Percentiles rank a stretch among this genome's conserved stretches.
These are phyloP conservation scores for Morbakka virulenta DNA, from an alignment of 30 jellyfish, hydroid and myxozoan genomes.

Conservation along the genomic window DNA sequence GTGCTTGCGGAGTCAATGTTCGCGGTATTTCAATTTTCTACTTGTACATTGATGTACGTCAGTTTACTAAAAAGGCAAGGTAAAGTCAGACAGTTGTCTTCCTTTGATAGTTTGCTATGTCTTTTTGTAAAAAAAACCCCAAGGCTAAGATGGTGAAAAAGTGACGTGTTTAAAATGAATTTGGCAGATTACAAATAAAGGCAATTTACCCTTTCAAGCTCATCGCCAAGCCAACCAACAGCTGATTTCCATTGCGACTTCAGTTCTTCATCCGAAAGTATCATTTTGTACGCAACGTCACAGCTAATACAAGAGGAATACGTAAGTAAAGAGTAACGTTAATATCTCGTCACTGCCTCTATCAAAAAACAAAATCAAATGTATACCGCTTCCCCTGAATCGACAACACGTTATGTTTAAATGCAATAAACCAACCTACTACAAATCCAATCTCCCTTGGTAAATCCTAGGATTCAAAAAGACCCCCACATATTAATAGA, in stretches of 20 bases:
- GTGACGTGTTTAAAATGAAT: not conserved
- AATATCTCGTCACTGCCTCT: too few relatives aligned
- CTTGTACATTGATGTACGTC: too few relatives aligned
- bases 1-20: too few relatives aligned
- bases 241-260: constrained; percentile 91
- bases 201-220: constrained; percentile 78
- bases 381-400: too few relatives aligned
- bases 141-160: not conserved
- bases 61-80: not conserved
- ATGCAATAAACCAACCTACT: too few relatives aligned
- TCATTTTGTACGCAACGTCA: constrained; percentile 75
- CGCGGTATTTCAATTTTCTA: too few relatives aligned
- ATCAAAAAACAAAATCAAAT: too few relatives aligned
- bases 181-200: not conserved
- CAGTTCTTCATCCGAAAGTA: constrained; percentile 69
- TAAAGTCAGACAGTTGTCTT: not conserved
- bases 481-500: too few relatives aligned
- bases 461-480: too few relatives aligned
- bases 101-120: not conserved
- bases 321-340: too few relatives aligned
- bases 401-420: too few relatives aligned
- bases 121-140: not conserved
- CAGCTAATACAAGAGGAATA: constrained; percentile 54
- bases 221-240: constrained; percentile 93
- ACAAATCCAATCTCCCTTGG: too few relatives aligned